These are phyloP conservation scores for Drosophila setifemur DNA, from an alignment of 1,140 invertebrate species.

Conservation along the genomic window DNA sequence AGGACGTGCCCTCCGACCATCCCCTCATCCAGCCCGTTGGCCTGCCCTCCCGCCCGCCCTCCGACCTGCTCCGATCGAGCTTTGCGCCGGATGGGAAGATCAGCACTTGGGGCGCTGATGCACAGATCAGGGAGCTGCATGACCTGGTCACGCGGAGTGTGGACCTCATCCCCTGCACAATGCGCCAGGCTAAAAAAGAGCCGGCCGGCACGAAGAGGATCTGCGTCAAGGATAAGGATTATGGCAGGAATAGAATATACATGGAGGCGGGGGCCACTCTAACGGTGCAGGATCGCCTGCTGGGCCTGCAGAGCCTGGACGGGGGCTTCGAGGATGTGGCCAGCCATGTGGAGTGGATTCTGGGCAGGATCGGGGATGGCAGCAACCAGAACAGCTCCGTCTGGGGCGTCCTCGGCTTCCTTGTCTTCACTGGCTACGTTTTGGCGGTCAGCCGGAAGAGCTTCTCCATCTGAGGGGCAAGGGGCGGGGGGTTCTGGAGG, in stretches of 20 bases:
- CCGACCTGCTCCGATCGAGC: neutral
- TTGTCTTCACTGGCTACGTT: slow-evolving; percentile 65
- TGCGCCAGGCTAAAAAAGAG: neutral
- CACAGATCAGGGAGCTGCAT: slow-evolving; percentile 37
- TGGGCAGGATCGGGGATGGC: slow-evolving; percentile 55
- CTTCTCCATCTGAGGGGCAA: neutral
- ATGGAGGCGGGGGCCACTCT: slow-evolving; percentile 63
- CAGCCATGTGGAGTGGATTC: slow-evolving; percentile 67
- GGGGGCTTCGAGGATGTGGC: slow-evolving; percentile 59
- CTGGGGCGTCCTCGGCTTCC: slow-evolving; percentile 64
- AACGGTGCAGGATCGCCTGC: slow-evolving; percentile 27
- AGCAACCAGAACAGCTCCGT: slow-evolving; percentile 66
- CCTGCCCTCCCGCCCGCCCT: slow-evolving; percentile 3
- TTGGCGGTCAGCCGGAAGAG: slow-evolving; percentile 53
- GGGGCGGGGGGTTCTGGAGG: neutral
- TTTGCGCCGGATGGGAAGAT: slow-evolving; percentile 1
- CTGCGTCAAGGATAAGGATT: slow-evolving; percentile 14
- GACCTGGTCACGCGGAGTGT: slow-evolving; percentile 41
- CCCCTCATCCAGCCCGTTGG: slow-evolving; percentile 46
- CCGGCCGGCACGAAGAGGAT: neutral
- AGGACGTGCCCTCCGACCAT: slow-evolving; percentile 53
- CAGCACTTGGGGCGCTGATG: slow-evolving; percentile 45
- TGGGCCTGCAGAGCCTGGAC: slow-evolving; percentile 23
- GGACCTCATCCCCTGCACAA: slow-evolving; percentile 9
- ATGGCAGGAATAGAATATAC: neutral